A percentile compares a stretch with the other conserved stretches of the same genome.
phyloP scores from a whole-genome alignment of 2,888 invertebrate species.

The Scelioninae gen. 1 region DNA sequence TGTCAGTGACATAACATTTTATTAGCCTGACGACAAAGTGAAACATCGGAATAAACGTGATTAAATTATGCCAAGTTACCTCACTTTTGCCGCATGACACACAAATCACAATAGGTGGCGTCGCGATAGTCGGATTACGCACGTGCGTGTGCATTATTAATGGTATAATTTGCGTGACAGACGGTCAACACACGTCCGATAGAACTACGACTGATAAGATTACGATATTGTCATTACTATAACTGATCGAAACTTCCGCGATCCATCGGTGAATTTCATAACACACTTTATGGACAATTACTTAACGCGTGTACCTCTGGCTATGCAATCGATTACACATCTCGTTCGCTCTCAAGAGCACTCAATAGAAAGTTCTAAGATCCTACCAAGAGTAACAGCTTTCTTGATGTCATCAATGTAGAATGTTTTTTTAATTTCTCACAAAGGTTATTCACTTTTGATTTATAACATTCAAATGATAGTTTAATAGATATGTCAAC shows the following conservation, averaged over 20 bases:
- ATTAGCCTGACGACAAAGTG: conserved; percentile 29
- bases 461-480: too few species aligned
- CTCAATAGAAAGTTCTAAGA: conserved; percentile 56
- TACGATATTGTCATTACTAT: conserved; percentile 33
- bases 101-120: conserved; percentile 19
- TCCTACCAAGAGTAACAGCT: conserved; percentile 15
- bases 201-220: conserved; percentile 28
- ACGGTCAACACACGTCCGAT: not conserved
- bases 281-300: conserved; percentile 51
- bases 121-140: not conserved
- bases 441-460: too few species aligned
- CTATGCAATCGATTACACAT: conserved; percentile 57
- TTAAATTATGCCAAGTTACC: conserved; percentile 36
- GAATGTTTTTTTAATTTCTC: not conserved
- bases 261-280: conserved; percentile 35
- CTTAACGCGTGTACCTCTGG: conserved; percentile 33
- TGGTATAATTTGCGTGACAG: conserved; percentile 6
- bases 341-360: conserved; percentile 47
- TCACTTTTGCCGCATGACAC: conserved; percentile 30
- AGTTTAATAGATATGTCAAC: too few species aligned
- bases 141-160: not conserved
- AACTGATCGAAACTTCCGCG: conserved; percentile 43
- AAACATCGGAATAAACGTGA: conserved; percentile 16
- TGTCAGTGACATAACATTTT: conserved; percentile 41
- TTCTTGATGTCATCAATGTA: conserved; percentile 19